Evolutionary conservation across 2,888 invertebrate genomes (phyloP).

Genomic region (Tenodera sinensis): DNA sequence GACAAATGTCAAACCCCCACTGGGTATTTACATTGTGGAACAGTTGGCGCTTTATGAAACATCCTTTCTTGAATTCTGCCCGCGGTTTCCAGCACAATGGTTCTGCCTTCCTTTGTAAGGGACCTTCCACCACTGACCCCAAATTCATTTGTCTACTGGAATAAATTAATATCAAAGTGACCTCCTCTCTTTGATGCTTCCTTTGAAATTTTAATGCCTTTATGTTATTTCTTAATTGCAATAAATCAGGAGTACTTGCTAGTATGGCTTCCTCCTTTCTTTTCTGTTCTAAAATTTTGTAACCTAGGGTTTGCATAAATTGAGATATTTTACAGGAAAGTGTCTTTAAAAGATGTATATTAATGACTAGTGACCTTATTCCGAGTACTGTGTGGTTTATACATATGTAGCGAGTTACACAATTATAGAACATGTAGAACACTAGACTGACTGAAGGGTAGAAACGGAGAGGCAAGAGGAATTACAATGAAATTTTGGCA

Average conservation of each 20-base stretch:
- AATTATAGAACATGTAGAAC: too few relatives aligned
- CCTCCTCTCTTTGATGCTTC: not conserved
- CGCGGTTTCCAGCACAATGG: not conserved
- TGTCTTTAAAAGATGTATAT: too few relatives aligned
- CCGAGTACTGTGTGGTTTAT: too few relatives aligned
- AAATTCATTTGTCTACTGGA: not conserved
- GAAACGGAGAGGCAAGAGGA: too few relatives aligned
- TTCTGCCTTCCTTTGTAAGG: not conserved
- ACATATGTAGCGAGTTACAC: too few relatives aligned
- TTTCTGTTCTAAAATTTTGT: too few relatives aligned
- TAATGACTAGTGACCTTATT: too few relatives aligned
- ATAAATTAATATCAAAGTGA: not conserved
- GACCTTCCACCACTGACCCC: not conserved
- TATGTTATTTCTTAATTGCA: not conserved
- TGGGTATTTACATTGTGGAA: not conserved
- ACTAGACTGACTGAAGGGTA: too few relatives aligned
- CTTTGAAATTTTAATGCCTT: not conserved
- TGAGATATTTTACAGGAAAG: too few relatives aligned
- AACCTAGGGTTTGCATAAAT: too few relatives aligned
- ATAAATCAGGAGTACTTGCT: not conserved
- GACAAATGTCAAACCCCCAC: not conserved
- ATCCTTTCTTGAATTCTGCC: not conserved
- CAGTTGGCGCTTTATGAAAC: not conserved
- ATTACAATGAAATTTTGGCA: too few relatives aligned
- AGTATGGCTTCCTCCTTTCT: too few relatives aligned